Evolutionary conservation across 2,888 invertebrate species (phyloP).

Genomic region (Oscheius myriophilus): DNA sequence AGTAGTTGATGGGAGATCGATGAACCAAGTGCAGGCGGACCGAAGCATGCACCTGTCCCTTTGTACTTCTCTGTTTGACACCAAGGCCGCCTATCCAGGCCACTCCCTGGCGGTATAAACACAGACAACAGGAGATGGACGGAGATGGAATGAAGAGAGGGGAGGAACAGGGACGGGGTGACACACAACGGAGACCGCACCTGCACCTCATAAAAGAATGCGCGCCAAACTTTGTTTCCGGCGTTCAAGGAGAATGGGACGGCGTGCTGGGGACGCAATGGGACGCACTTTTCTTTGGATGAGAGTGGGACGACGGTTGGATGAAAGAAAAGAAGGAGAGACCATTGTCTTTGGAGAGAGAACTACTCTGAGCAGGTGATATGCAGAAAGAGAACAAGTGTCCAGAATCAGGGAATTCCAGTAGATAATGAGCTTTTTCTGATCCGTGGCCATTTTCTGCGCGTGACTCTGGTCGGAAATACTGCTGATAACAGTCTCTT

Average conservation of each 20-base stretch:
- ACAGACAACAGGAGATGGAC: neutral
- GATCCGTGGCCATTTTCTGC: no score
- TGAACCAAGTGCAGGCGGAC: neutral
- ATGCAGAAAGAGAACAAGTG: no score
- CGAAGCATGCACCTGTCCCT: constrained; percentile 16
- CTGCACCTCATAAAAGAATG: neutral
- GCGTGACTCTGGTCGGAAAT: no score
- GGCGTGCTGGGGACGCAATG: neutral
- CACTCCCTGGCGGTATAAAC: neutral
- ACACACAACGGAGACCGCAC: no score
- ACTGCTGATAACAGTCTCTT: no score
- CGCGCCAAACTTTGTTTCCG: neutral
- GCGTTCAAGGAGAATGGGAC: neutral
- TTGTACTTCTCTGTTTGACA: constrained; percentile 20
- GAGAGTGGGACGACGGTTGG: no score
- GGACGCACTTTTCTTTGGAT: neutral
- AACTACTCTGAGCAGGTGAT: no score
- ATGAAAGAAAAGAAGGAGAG: no score
- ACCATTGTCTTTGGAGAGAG: no score
- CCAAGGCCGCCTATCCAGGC: constrained; percentile 3
- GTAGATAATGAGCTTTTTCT: no score
- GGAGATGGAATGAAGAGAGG: neutral
- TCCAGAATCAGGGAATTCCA: no score
- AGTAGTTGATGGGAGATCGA: constrained; percentile 11
- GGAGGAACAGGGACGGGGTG: no score